Conservation (phyloP, 2,113 vertebrate species). For the Cynoglossus semilaevis region DNA sequence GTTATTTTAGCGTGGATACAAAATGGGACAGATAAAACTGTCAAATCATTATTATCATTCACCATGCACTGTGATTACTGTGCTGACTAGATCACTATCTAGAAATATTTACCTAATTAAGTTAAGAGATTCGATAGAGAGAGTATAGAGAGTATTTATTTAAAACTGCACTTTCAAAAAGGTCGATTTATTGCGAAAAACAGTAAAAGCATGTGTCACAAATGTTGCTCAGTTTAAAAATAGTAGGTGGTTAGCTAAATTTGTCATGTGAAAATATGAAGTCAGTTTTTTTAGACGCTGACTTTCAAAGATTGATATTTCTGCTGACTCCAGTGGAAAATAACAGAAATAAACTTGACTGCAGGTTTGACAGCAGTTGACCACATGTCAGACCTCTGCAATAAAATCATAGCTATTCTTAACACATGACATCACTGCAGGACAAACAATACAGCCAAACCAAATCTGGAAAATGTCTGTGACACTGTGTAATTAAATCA, state of each 20-base stretch:
- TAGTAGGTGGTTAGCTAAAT: background rate
- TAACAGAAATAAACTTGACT: slow-evolving; percentile 20
- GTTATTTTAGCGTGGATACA: too few relatives aligned
- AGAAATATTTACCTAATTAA: too few relatives aligned
- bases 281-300: background rate
- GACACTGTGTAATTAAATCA: too few relatives aligned
- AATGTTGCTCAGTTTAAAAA: background rate
- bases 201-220: background rate
- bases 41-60: too few relatives aligned
- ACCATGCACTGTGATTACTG: too few relatives aligned
- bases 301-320: slow-evolving; percentile 1
- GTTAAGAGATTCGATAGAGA: too few relatives aligned
- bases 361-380: slow-evolving; percentile 29
- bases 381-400: slow-evolving; percentile 27
- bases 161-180: too few relatives aligned
- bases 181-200: background rate
- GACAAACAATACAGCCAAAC: slow-evolving; percentile 9
- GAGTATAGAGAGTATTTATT: too few relatives aligned
- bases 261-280: slow-evolving; percentile 14
- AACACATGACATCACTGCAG: slow-evolving; percentile 25
- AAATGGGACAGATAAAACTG: too few relatives aligned
- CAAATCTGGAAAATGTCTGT: background rate
- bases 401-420: slow-evolving; percentile 3
- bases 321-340: slow-evolving; percentile 29
- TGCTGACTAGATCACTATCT: too few relatives aligned